phyloP scores from a whole-genome alignment of 2,888 invertebrate species.

The Epistrophe eligans region DNA sequence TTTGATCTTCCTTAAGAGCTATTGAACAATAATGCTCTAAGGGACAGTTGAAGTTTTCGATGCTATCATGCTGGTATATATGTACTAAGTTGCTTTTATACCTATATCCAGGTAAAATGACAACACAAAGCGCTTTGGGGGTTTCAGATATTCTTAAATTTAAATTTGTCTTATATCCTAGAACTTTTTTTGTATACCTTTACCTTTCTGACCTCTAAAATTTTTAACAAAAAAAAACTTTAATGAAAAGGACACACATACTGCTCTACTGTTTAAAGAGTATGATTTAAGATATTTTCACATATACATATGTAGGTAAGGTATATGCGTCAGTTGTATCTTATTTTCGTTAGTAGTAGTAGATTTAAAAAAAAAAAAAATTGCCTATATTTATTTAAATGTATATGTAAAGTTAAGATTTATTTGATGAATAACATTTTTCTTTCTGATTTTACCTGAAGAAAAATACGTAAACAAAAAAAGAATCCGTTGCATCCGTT shows the following conservation, averaged over 20 bases:
- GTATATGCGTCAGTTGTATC: too few species aligned
- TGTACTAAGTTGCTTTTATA: neutral
- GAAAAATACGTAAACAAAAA: too few species aligned
- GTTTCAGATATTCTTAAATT: neutral
- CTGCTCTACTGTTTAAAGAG: neutral
- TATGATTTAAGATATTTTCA: neutral
- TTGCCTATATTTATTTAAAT: too few species aligned
- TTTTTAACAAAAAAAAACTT: neutral
- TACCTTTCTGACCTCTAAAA: neutral
- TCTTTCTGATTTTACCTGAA: too few species aligned
- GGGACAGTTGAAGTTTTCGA: slow-evolving; percentile 18
- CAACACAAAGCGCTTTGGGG: neutral
- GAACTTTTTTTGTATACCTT: neutral
- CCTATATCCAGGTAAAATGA: neutral
- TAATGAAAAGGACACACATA: neutral
- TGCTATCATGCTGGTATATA: neutral
- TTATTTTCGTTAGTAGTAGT: too few species aligned
- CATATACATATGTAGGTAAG: too few species aligned
- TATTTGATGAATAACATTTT: too few species aligned
- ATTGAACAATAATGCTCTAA: neutral
- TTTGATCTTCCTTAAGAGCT: slow-evolving; percentile 8
- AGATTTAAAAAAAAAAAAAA: too few species aligned
- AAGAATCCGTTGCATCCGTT: too few species aligned
- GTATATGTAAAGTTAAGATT: too few species aligned
- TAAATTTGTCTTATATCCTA: neutral